Evolutionary conservation across 2,113 vertebrate species (phyloP).

Genomic region (Lepisosteus osseus): DNA sequence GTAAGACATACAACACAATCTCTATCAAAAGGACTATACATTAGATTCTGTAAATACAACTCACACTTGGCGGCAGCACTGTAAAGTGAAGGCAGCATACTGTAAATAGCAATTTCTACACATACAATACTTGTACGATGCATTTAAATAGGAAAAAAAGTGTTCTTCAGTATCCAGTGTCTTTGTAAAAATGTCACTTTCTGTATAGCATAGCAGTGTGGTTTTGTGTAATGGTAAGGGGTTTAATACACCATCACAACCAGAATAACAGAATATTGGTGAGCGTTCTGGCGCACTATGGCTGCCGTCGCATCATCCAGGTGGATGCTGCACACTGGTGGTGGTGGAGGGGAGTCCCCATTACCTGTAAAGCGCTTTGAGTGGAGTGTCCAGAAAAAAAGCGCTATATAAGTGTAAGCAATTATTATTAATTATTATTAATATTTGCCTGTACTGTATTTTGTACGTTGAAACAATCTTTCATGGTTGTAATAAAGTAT

Average conservation of each 20-base stretch:
- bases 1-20: too few species aligned
- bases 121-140: neutral
- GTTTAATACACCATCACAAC: too few species aligned
- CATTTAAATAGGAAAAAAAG: neutral
- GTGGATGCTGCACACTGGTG: too few species aligned
- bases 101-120: conserved; percentile 8
- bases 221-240: neutral
- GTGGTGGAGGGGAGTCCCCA: too few species aligned
- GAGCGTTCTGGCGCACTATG: too few species aligned
- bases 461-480: neutral
- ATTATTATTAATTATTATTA: too few species aligned
- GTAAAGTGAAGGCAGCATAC: neutral
- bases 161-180: neutral
- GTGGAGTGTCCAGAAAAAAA: too few species aligned
- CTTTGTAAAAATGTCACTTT: conserved; percentile 15
- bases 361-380: too few species aligned
- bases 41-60: neutral
- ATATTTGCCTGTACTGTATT: neutral
- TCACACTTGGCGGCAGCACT: neutral
- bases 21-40: too few species aligned
- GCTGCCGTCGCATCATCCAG: too few species aligned
- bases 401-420: too few species aligned
- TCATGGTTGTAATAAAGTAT: neutral
- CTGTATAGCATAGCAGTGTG: neutral
- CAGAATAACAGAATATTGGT: too few species aligned